Conservation (phyloP, 2,797 vertebrate species). For the Intellagama lesueurii region DNA sequence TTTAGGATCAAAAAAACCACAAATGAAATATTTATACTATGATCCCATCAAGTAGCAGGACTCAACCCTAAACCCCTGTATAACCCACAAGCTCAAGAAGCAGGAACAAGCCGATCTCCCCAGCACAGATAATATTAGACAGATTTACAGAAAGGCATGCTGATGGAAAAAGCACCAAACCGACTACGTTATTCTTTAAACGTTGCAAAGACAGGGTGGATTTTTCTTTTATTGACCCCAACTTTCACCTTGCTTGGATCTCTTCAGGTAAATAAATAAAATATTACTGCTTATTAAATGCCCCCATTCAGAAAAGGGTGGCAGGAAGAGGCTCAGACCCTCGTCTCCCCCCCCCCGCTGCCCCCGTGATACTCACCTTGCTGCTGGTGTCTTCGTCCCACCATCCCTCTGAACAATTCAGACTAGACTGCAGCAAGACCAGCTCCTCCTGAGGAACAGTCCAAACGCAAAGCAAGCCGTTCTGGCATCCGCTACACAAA, state of each 20-base stretch:
- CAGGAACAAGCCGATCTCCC: not conserved
- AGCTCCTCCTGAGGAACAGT: slow-evolving; percentile 86
- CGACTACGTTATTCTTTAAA: not conserved
- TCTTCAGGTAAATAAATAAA: not conserved
- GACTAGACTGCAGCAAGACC: slow-evolving; percentile 77
- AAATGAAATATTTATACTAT: not conserved
- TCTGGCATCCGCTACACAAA: slow-evolving; percentile 91
- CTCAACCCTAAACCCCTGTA: no score
- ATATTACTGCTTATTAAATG: not conserved
- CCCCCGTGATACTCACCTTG: slow-evolving; percentile 73
- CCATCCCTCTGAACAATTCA: slow-evolving; percentile 83
- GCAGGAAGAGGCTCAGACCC: no score
- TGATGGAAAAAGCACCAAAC: not conserved
- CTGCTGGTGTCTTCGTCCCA: slow-evolving; percentile 87
- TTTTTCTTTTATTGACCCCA: not conserved
- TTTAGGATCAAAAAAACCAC: not conserved
- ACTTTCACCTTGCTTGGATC: not conserved
- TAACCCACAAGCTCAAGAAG: not conserved
- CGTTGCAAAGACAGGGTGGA: not conserved
- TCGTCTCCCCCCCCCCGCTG: rapidly evolving
- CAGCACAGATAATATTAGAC: no score
- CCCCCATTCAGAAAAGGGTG: not conserved
- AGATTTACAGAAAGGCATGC: no score
- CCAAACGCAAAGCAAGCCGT: slow-evolving; percentile 94
- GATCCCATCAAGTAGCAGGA: no score